Evolutionary conservation across 1,140 invertebrate genomes (phyloP), one percentile per base, ranked within the genome.

Genomic region (Sipha flava): DNA sequence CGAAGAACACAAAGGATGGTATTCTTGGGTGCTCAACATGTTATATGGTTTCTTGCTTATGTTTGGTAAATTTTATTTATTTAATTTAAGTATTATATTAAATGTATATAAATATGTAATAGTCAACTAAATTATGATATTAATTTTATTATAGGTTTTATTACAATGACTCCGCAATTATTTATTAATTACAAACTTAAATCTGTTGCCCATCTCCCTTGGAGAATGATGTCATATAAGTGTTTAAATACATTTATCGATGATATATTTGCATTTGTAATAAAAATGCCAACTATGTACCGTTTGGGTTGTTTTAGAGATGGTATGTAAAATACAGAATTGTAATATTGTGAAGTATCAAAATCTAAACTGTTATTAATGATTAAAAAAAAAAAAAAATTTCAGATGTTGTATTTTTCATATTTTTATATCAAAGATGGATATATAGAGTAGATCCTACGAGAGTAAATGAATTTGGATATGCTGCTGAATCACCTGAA

Each of bases 211-310:
- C 98, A 99, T 88, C 87, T 99, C 81, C 98, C 98, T 3, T 99
- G 98, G 97, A 89, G 98, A 77, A 99, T 99, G 97, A 91, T 99
- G 90, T 97, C 96, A 16, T 99, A 99, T 85, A 99, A 99, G 89
- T 98, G 98, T 85, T 89, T 99, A n/a, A 99, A 99, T 85, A 99
- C 98, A 3, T 99, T 99, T 85, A 99, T 99, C 84, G 98, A 99
- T 88, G 98, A 99, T 87, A 96, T 99, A 82, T 99, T 99, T 89
- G 98, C 98, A 80, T 99, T 99, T 89, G 95, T 99, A 79, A 99
- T 99, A 81, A 98, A 98, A 87, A 99, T 99, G 97, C 98, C 98
- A 47, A 98, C 95, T 1, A 92, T 99, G 89, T 99, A 99, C 85
- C 88, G 93, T 81, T 85, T 95, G 81, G 97, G 97, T 18, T 99